Base-by-base conservation (phyloP, 2,113 vertebrate species). In the Lophochroa leadbeateri region DNA sequence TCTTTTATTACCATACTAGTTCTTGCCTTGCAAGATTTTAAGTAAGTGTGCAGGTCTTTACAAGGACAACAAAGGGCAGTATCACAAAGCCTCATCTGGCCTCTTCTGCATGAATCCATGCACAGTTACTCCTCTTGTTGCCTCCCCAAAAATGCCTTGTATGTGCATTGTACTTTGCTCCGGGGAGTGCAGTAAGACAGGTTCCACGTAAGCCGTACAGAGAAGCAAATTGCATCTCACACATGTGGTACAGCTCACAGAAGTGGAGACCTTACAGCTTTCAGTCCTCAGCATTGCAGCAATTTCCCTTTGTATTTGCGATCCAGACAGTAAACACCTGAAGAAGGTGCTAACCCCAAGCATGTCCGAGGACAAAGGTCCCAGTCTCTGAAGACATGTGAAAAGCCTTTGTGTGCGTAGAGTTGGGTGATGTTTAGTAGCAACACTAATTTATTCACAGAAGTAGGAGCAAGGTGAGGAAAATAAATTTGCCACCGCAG, bases 101-200 rank as follows among this genome's bases (percentile, higher is more conserved):
- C 29, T 82, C 88, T 91, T 95, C 83, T 95, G 55, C 21, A 64
- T 69, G 52, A 88, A 93, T 90, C 63, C 67, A 77, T 68, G 92
- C 9, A 15, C 7, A 63, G 46, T 52, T 75, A 72, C 33, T 89
- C 75, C 52, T 78, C 82, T 78, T 6, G 11, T n/a, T 95, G 72
- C 33, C 57, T 49, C 41, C 35, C 75, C 15, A 15, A 77, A 84
- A 74, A 88, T 65, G 57, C 47, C 68, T 93, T 60, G 37, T 90
- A 76, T 7, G 5, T n/a, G 21, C 2, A 0, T 29, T 23, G 10
- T 94, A 83, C 90, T 95, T 94, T 94, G 76, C 94, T 90, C 80
- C 49, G 33, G 46, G 27, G 13, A 81, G 33, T 77, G 57, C 28
- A 5, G 24, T 39, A 28, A 69, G 82, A 72, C 1, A 12, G 47